Conservation (phyloP, 2,888 invertebrate species). For the Emmelina monodactyla region DNA sequence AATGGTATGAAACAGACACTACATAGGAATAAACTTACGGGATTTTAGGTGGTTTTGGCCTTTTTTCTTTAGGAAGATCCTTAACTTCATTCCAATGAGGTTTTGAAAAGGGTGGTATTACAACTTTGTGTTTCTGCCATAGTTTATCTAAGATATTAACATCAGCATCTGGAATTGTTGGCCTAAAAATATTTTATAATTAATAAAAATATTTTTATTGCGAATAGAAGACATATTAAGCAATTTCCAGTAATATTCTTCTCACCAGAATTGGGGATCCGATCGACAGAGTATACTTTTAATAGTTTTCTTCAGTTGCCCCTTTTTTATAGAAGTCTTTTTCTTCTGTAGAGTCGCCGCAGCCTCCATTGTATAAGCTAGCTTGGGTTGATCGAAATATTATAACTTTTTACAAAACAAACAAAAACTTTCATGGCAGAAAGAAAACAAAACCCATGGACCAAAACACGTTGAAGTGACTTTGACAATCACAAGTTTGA, state of each 20-base stretch:
- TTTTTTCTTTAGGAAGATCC: conserved; percentile 37
- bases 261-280: conserved; percentile 42
- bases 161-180: conserved; percentile 28
- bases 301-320: conserved; percentile 51
- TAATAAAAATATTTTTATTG: background rate
- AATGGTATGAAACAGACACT: background rate
- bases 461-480: no score
- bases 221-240: background rate
- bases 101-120: conserved; percentile 38
- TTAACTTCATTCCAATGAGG: conserved; percentile 45
- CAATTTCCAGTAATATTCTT: background rate
- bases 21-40: conserved; percentile 21
- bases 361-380: no score
- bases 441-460: no score
- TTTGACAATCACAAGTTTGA: no score
- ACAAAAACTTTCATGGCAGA: no score
- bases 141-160: conserved; percentile 21
- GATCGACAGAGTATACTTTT: conserved; percentile 53
- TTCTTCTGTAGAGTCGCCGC: conserved; percentile 30
- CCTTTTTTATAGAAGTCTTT: conserved; percentile 35
- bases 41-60: conserved; percentile 37
- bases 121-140: conserved; percentile 29
- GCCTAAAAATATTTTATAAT: conserved; percentile 26
- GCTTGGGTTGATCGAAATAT: no score
- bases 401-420: no score